Percentiles rank a stretch among this genome's conserved stretches.
These are phyloP conservation scores for Cepaea nemoralis DNA, from an alignment of 1,140 invertebrate genomes.

Conservation along the genomic window DNA sequence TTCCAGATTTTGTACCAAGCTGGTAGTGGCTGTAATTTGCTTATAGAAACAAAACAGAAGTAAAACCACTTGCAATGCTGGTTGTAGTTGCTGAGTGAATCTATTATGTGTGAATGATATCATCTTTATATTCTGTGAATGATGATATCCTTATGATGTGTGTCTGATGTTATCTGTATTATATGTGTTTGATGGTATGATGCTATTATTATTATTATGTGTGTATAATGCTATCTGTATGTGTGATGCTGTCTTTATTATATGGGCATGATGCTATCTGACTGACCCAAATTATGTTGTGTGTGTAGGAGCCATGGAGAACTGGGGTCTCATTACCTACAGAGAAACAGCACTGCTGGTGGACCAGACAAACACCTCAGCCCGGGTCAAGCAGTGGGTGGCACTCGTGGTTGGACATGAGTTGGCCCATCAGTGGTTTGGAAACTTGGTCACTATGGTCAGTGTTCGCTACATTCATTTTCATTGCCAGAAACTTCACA, in stretches of 20 bases:
- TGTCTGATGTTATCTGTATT: too few relatives aligned
- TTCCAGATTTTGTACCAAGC: too few relatives aligned
- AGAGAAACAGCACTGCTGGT: slow-evolving; percentile 84
- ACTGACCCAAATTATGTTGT: background rate
- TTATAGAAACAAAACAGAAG: too few relatives aligned
- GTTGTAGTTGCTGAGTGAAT: too few relatives aligned
- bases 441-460: slow-evolving; percentile 82
- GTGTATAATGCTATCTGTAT: background rate
- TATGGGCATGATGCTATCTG: background rate
- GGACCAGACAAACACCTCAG: slow-evolving; percentile 80
- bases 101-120: too few relatives aligned
- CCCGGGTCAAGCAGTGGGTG: slow-evolving; percentile 79
- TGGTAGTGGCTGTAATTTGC: too few relatives aligned
- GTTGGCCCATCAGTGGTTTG: slow-evolving; percentile 81
- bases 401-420: slow-evolving; percentile 86
- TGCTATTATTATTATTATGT: background rate
- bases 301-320: slow-evolving; percentile 75
- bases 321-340: slow-evolving; percentile 92
- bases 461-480: too few relatives aligned
- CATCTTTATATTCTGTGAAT: too few relatives aligned
- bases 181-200: background rate
- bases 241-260: too few relatives aligned
- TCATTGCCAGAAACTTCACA: too few relatives aligned
- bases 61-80: too few relatives aligned
- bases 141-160: too few relatives aligned